Conservation (phyloP, 2,797 vertebrate species). For the Lacerta viridis region DNA sequence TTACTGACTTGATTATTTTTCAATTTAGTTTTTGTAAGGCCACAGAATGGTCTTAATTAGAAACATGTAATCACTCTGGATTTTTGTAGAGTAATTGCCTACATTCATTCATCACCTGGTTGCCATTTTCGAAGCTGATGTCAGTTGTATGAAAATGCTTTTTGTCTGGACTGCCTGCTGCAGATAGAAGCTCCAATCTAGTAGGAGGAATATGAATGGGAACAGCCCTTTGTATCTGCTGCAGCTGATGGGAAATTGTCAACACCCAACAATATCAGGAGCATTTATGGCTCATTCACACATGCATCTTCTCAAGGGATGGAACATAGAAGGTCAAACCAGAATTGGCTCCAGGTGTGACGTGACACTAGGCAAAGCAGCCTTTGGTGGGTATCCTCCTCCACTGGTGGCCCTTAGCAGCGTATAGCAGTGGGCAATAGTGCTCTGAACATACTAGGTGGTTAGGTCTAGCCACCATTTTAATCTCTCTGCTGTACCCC, state of each 20-base stretch:
- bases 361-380: neutral
- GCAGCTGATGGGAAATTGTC: neutral
- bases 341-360: neutral
- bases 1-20: slow-evolving; percentile 16
- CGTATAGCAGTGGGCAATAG: too few species aligned
- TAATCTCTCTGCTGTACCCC: neutral
- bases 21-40: neutral
- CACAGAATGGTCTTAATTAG: neutral
- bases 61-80: neutral
- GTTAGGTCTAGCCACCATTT: neutral
- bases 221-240: neutral
- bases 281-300: neutral
- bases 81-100: neutral
- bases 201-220: neutral
- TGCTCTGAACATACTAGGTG: too few species aligned
- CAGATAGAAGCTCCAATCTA: neutral
- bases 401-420: neutral
- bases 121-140: neutral
- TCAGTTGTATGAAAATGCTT: neutral
- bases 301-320: neutral
- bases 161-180: neutral
- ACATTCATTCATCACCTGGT: neutral
- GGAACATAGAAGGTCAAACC: neutral
- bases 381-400: neutral
- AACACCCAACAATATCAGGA: neutral